A percentile compares a stretch with the other conserved stretches of the same genome.
Conservation (phyloP, 2,113 vertebrate species). For the Rostratula benghalensis region DNA sequence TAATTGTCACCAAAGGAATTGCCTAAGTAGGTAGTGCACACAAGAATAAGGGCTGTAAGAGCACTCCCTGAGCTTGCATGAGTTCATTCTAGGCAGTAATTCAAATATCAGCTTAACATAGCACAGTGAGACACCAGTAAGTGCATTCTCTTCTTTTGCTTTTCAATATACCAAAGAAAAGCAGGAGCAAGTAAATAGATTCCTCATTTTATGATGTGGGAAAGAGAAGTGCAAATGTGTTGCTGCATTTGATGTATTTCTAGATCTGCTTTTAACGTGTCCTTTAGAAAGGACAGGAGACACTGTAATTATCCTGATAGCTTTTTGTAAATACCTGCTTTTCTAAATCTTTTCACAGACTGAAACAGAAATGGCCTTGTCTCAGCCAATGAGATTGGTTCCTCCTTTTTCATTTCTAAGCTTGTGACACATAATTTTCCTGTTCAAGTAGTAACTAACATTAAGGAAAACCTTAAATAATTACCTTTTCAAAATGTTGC, state of each 20-base stretch:
- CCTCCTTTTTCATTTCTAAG: neutral
- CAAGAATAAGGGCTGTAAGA: neutral
- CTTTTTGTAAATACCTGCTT: constrained; percentile 15
- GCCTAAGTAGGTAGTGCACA: neutral
- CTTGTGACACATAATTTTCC: neutral
- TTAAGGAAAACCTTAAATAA: neutral
- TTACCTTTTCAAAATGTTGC: neutral
- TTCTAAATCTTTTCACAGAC: neutral
- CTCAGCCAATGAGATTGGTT: neutral
- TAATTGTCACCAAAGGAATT: neutral
- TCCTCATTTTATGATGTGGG: neutral
- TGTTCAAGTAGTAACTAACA: neutral
- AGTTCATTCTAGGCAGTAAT: neutral
- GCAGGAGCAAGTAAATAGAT: neutral
- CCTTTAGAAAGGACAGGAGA: neutral
- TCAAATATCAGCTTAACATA: neutral
- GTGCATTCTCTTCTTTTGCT: neutral
- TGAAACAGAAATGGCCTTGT: constrained; percentile 1
- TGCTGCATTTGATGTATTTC: neutral
- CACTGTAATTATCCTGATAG: neutral
- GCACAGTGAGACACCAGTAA: neutral
- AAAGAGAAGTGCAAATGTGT: neutral
- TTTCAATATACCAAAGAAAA: neutral
- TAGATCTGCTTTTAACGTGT: neutral
- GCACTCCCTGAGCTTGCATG: neutral